These are phyloP conservation scores for Smithornis capensis DNA, from an alignment of 2,113 vertebrate species.

Conservation along the genomic window DNA sequence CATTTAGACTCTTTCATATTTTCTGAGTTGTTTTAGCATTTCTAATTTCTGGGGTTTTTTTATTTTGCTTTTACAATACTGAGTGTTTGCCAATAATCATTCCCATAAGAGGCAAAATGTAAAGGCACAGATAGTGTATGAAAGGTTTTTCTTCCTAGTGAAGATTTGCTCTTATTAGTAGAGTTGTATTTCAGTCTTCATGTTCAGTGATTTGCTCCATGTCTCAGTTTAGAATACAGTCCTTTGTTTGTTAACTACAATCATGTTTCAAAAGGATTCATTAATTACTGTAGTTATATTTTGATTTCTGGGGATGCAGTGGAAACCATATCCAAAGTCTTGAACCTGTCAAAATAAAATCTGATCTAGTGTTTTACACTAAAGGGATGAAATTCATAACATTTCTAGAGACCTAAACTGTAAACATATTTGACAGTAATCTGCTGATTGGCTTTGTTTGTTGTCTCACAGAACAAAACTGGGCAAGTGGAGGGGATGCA, in stretches of 20 bases:
- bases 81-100: neutral
- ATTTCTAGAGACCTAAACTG: slow-evolving; percentile 32
- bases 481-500: neutral
- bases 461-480: slow-evolving; percentile 38
- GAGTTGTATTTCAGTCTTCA: neutral
- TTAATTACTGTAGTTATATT: neutral
- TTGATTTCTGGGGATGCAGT: slow-evolving; percentile 21
- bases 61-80: neutral
- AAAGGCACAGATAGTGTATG: neutral
- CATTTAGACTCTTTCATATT: neutral
- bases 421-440: slow-evolving; percentile 56
- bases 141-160: neutral
- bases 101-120: neutral
- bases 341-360: slow-evolving; percentile 44
- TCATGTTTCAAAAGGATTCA: slow-evolving; percentile 3
- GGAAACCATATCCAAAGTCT: slow-evolving; percentile 46
- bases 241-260: slow-evolving; percentile 30
- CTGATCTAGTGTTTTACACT: slow-evolving; percentile 49
- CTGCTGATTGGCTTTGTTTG: slow-evolving; percentile 60
- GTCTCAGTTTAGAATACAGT: neutral
- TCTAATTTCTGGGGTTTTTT: neutral
- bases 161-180: neutral
- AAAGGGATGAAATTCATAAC: slow-evolving; percentile 34
- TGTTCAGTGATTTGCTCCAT: neutral
- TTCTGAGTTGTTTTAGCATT: neutral